Conservation (phyloP, 2,113 vertebrate genomes). For the Micromys minutus region DNA sequence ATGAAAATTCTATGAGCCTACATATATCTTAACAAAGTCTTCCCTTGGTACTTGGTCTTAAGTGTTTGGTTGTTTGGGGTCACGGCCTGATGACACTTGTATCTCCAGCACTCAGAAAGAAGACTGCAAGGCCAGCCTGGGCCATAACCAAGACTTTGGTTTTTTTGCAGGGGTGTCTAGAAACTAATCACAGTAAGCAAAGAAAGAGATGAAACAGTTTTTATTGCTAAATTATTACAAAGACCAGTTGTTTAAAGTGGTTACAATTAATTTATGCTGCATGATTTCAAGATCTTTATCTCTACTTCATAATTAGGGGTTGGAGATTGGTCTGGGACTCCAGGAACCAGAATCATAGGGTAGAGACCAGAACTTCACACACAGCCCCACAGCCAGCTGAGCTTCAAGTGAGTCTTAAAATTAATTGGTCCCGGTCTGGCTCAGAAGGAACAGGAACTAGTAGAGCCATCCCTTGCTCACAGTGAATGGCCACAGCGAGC, state of each 20-base stretch:
- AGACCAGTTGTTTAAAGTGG: constrained; percentile 54
- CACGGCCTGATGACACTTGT: not conserved
- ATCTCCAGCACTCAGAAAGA: not conserved
- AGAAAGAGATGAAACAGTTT: constrained; percentile 49
- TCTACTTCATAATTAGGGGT: constrained; percentile 9
- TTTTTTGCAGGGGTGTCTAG: constrained; percentile 20
- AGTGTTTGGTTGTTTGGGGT: not conserved
- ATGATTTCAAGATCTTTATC: constrained; percentile 56
- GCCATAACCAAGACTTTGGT: not conserved
- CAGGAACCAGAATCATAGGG: not conserved
- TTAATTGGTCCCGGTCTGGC: constrained; percentile 67
- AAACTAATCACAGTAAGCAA: constrained; percentile 59
- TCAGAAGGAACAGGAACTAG: constrained; percentile 67
- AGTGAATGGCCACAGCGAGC: not conserved
- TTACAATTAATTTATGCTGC: constrained; percentile 68
- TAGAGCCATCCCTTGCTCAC: not conserved
- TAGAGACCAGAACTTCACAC: not conserved
- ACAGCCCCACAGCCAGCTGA: not conserved
- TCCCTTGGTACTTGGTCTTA: not conserved
- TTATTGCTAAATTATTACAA: constrained; percentile 81
- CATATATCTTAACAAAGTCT: not conserved
- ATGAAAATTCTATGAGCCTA: not conserved
- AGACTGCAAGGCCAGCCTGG: not conserved
- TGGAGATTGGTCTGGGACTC: not conserved
- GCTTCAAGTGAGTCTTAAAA: constrained; percentile 56